Conservation (phyloP, 2,888 invertebrate species). For the Parnassius apollo region DNA sequence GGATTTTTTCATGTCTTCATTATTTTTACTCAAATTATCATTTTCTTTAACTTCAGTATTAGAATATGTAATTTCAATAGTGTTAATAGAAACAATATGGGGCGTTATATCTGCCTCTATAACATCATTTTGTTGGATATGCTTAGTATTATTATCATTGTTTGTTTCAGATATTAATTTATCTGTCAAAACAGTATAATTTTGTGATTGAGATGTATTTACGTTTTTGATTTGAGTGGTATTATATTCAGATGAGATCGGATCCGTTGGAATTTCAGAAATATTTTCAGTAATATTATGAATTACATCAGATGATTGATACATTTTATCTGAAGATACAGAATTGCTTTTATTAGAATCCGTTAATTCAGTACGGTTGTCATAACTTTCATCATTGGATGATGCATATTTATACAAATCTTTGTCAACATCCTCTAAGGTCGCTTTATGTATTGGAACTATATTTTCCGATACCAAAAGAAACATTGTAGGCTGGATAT, state of each 20-base stretch:
- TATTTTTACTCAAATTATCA: neutral
- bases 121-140: constrained; percentile 1
- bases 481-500: constrained; percentile 41
- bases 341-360: constrained; percentile 6
- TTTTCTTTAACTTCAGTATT: neutral
- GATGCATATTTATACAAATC: constrained; percentile 3
- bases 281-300: neutral
- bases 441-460: constrained; percentile 44
- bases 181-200: neutral
- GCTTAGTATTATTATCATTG: neutral
- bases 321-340: neutral
- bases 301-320: neutral
- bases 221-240: neutral
- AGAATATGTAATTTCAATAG: neutral
- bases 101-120: neutral
- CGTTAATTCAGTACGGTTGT: neutral
- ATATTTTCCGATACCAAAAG: constrained; percentile 47
- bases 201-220: neutral
- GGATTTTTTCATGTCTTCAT: neutral
- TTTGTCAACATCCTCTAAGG: constrained; percentile 42
- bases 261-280: no score
- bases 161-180: constrained; percentile 13
- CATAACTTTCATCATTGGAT: neutral
- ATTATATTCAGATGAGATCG: neutral
- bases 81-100: neutral